Base-by-base conservation (phyloP, 2,888 invertebrate genomes). In the Pegoplata infirma region DNA sequence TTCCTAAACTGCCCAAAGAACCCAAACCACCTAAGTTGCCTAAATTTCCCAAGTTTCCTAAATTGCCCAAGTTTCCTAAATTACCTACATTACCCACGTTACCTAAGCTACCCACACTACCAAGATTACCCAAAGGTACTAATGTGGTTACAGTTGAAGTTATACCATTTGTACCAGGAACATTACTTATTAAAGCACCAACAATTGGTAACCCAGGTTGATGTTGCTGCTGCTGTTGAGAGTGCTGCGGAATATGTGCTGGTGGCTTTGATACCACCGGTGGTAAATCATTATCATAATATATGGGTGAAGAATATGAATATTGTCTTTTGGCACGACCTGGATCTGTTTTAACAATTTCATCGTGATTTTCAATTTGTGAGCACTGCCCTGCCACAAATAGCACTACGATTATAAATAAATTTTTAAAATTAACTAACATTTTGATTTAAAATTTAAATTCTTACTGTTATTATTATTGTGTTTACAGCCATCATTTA, bases 201-300 rank as follows among this genome's bases (percentile, higher is more conserved):
- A 87, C 76, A 47, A 86, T 76, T 17, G 86, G 86, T 49, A 85
- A 23, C 64, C 83, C 80, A 2, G 83, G 82, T n/a, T 67, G 46
- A 19, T 81, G 83, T 2, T 40, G 12, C 32, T n/a, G 49, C 25
- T 32, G 55, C n/a, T 21, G 53, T 56, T n/a, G 67, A 53, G 49
- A 23, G 76, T 7, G 23, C 32, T 8, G 58, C 17, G 14, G 44
- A 10, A 28, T 8, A 1, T 28, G 14, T 2, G 6, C 10, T 10
- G 69, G 76, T 55, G 55, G 5, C 17, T 51, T 23, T 3, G 55
- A 21, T 17, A 14, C 12, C 40, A 23, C 44, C 0, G 47, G 68
- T 12, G 8, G 5, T 1, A 44, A 21, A 16, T 55, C 21, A 0
- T 14, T 2, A 21, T 80, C 80, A 59, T 64, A 68, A 59, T 64